Evolutionary conservation across 2,888 invertebrate species (phyloP), one percentile per base, ranked within the genome.

Genomic region (Ectobius pallidus): DNA sequence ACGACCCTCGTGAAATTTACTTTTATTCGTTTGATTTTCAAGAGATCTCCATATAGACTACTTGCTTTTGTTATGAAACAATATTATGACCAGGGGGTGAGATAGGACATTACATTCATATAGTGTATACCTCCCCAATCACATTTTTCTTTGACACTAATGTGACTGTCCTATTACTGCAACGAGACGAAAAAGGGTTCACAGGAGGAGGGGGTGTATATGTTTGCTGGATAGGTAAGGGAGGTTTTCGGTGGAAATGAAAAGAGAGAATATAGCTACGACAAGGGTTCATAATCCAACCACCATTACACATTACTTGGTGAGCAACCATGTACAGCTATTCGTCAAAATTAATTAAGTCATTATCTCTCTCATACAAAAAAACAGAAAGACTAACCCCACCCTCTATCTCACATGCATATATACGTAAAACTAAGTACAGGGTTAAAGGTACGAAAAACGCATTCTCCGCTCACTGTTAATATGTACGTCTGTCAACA

Each of bases 301-400:
- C 65, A 42, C 65, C 65, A 65, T 65, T 65, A 65, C 65, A 65
- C 65, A 65, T 65, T 65, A 65, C 65, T 65, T 65, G 65, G 65
- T 65, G 65, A 65, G 65, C 65, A 65, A 46, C 65, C 65, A 46
- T 65, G 65, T 46, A 65, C 44, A 65, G 65, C 65, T 65, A 65
- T 65, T 46, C 65, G 44, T 65, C 65, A 65, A 65, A 65, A 65
- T 65, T 65, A 65, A 65, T 65, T 65, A 65, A 65, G 65, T 65
- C 65, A 65, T 65, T 65, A 65, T 27, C 44, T 65, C 65, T 46
- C n/a, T 16, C 46, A 65, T 46, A 39, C 65, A 65, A 65, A 46
- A 32, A 46, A 46, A 58, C 58, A 58, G 58, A 58, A 58, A 58
- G 58, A 58, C 58, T 58, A 30, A 11, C 58, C 55, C 58, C 58